phyloP scores from a whole-genome alignment of 2,888 invertebrate species.

The Sinodicranocentrus sp. region DNA sequence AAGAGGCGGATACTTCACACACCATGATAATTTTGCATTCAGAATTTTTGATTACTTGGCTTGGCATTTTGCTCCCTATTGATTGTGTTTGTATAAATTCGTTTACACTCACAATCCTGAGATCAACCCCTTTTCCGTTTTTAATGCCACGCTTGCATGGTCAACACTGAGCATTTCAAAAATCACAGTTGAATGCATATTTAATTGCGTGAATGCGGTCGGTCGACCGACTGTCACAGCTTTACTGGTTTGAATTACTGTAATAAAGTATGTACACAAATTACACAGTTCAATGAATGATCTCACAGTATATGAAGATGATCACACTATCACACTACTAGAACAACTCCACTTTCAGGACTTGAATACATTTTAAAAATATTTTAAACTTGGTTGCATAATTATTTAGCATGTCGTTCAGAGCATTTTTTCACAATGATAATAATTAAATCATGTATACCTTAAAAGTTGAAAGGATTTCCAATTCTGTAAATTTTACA shows the following conservation, averaged over 20 bases:
- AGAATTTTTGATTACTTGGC: conserved; percentile 8
- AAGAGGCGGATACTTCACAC: background rate
- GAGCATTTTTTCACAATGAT: conserved; percentile 1
- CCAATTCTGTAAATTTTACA: conserved; percentile 5
- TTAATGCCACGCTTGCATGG: background rate
- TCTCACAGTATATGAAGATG: conserved; percentile 6
- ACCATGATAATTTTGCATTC: conserved; percentile 5
- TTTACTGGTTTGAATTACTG: conserved; percentile 46
- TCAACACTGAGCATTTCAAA: background rate
- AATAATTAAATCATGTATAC: background rate
- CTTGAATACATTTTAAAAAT: background rate
- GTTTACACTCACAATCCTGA: background rate
- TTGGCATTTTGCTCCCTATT: background rate
- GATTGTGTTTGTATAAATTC: background rate
- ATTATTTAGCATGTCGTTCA: background rate
- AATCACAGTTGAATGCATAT: conserved; percentile 58
- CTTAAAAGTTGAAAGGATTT: background rate
- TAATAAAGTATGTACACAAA: conserved; percentile 51
- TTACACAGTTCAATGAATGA: conserved; percentile 42
- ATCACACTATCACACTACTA: background rate
- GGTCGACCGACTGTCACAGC: conserved; percentile 45
- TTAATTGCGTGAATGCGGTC: conserved; percentile 57
- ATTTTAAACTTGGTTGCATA: background rate
- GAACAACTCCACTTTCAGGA: too few species aligned
- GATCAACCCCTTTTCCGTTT: background rate